These are phyloP conservation scores for Neopipo cinnamomea DNA, from an alignment of 2,113 vertebrate genomes.

Conservation along the genomic window DNA sequence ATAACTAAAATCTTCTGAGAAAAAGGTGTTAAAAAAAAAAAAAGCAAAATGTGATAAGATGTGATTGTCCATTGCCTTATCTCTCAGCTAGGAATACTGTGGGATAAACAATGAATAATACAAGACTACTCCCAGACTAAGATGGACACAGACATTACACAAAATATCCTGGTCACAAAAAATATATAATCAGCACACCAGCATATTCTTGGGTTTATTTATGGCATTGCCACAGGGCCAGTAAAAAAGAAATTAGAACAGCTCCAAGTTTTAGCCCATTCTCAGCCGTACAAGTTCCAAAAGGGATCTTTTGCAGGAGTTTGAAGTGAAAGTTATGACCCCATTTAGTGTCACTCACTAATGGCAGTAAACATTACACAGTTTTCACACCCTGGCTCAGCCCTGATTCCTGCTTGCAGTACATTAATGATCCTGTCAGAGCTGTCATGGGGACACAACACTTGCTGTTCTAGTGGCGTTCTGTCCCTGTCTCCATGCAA, in stretches of 20 bases:
- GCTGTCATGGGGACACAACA: not conserved
- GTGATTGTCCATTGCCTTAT: not conserved
- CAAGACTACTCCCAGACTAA: not conserved
- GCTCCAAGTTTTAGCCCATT: not conserved
- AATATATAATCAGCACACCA: not conserved
- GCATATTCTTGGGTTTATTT: not conserved
- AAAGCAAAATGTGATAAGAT: not conserved
- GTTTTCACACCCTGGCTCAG: not conserved
- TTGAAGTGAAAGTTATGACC: conserved; percentile 16
- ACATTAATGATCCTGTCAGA: conserved; percentile 32
- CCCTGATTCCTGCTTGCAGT: not conserved
- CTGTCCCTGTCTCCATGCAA: not conserved
- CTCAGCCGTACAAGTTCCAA: not conserved
- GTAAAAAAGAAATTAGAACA: not conserved
- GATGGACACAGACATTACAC: not conserved
- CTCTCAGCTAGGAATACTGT: not conserved
- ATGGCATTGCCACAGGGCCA: not conserved
- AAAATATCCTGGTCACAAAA: not conserved
- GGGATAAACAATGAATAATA: not conserved
- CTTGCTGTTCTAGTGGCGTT: not conserved
- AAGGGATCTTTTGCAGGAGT: not conserved
- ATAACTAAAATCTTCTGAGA: not conserved
- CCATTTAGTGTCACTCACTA: not conserved
- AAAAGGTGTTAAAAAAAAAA: not conserved
- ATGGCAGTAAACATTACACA: not conserved